A percentile compares a stretch with the other conserved stretches of the same genome.
Evolutionary conservation across 2,113 vertebrate genomes (phyloP).

Genomic region (Rhea pennata): DNA sequence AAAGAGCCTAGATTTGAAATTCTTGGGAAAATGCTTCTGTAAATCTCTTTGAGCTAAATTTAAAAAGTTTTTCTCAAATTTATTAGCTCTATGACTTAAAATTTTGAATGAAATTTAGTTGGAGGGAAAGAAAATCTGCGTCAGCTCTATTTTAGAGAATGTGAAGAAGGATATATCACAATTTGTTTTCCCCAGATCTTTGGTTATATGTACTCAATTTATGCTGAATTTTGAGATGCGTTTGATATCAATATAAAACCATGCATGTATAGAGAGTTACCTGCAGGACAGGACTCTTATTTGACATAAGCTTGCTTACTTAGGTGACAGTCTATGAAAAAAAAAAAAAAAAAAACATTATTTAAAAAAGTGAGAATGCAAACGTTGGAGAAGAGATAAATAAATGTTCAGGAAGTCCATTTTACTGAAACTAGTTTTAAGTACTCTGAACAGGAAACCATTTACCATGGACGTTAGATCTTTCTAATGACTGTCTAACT

Average conservation of each 20-base stretch:
- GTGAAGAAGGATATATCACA: neutral
- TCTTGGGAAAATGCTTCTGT: neutral
- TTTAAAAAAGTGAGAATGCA: neutral
- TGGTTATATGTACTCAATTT: neutral
- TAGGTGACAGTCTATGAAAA: neutral
- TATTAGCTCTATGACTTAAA: neutral
- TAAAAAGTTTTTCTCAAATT: neutral
- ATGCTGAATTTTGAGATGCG: neutral
- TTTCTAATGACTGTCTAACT: slow-evolving; percentile 99
- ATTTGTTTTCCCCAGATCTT: neutral
- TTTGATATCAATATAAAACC: neutral
- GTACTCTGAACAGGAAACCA: slow-evolving; percentile 97
- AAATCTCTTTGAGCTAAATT: neutral
- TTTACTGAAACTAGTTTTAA: slow-evolving; percentile 97
- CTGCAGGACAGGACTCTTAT: neutral
- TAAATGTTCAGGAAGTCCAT: slow-evolving; percentile 94
- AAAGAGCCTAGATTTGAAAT: neutral
- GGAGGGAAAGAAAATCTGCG: accelerated
- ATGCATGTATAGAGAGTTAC: neutral
- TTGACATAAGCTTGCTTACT: neutral
- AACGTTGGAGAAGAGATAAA: slow-evolving; percentile 77
- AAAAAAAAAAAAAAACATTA: neutral
- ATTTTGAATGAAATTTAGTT: neutral
- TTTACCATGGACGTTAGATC: slow-evolving; percentile 95
- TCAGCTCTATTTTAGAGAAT: neutral